Evolutionary conservation across 2,888 invertebrate genomes (phyloP), one percentile per base, ranked within the genome.

Genomic region (Electrophaes corylata): DNA sequence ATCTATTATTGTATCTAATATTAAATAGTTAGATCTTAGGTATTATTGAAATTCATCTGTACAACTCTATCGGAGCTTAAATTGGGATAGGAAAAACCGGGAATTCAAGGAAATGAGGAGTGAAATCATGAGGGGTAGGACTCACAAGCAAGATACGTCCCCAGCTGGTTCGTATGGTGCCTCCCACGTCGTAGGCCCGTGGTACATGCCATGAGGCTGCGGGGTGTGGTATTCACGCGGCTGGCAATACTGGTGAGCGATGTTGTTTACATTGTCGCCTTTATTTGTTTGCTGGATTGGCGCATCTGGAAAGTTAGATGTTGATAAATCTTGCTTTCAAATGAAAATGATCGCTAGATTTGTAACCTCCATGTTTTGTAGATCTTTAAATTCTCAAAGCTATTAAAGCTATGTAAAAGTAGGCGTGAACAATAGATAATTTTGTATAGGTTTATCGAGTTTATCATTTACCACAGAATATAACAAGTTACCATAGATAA

Each of bases 241-340:
- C 76, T 79, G 83, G 74, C 83, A 81, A 84, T 87, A 89, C 80
- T 79, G 86, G 73, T 83, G 87, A 73, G 81, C 82, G 83, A 84
- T 83, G 88, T 91, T 91, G 91, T 91, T 91, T 91, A 91, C 91
- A 91, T 91, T 91, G 91, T 91, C 91, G 85, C 91, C 88, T 78
- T 86, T 86, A 76, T 83, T 78, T 70, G 84, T 75, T 76, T 85
- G 83, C 71, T 84, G 88, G 71, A 73, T 86, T 71, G 90, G 88
- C 61, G 87, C 73, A 89, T 91, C 91, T 91, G 91, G 49, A 86
- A 88, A 83, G 75, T 79, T 75, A 80, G 68, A 76, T 69, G 70
- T 64, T 51, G 67, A 58, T 70, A 37, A 67, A 67, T 62, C 65
- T 62, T 70, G 48, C 43, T 60, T 54, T 16, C 33, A 14, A 46